phyloP scores from a whole-genome alignment of 2,797 vertebrate genomes.

The Amblyraja radiata region DNA sequence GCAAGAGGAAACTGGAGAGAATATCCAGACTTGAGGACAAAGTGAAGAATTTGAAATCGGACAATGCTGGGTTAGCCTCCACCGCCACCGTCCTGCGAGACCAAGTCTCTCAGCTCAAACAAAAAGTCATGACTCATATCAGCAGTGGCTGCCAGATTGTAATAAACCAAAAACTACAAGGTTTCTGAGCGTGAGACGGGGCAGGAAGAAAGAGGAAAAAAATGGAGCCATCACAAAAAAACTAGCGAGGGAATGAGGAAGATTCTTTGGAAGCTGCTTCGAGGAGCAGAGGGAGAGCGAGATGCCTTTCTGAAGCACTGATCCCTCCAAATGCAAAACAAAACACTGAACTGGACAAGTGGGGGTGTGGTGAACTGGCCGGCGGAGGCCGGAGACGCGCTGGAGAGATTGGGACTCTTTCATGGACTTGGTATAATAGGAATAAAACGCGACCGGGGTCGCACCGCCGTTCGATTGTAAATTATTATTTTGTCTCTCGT shows the following conservation, averaged over 20 bases:
- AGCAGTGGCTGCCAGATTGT: conserved; percentile 87
- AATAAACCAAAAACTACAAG: conserved; percentile 75
- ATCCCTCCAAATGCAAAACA: neutral
- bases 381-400: neutral
- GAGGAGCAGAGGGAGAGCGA: neutral
- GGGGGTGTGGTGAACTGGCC: neutral
- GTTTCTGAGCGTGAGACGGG: conserved; percentile 53
- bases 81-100: conserved; percentile 79
- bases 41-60: conserved; percentile 76
- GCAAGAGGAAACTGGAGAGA: conserved; percentile 83
- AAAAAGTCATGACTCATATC: conserved; percentile 82
- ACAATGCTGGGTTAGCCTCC: conserved; percentile 79
- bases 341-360: neutral
- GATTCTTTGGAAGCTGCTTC: conserved; percentile 16
- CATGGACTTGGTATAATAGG: neutral
- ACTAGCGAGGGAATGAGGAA: too few relatives aligned
- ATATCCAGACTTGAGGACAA: conserved; percentile 86
- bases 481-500: neutral
- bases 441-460: neutral
- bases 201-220: conserved; percentile 38
- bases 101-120: conserved; percentile 84
- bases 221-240: too few relatives aligned
- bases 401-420: neutral
- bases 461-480: neutral
- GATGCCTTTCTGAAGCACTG: neutral